phyloP scores from a whole-genome alignment of 2,113 vertebrate species.

The Mus spicilegus region DNA sequence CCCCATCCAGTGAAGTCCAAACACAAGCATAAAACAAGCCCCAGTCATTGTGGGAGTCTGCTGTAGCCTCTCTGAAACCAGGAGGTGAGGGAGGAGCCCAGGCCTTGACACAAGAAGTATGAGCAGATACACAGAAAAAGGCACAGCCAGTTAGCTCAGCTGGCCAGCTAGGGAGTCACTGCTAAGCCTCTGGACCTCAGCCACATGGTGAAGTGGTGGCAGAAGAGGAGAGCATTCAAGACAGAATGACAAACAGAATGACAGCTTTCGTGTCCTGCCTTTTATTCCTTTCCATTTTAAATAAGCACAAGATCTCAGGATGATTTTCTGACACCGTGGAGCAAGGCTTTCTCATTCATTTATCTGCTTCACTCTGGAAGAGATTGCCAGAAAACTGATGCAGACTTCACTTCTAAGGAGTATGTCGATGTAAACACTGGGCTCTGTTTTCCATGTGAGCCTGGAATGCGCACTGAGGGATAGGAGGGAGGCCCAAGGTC shows the following conservation, averaged over 20 bases:
- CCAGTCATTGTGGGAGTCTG: rapidly evolving
- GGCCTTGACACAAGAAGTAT: rapidly evolving
- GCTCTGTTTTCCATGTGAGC: neutral
- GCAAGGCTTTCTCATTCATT: too few relatives aligned
- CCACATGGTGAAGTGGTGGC: rapidly evolving
- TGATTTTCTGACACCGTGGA: neutral
- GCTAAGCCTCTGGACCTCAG: neutral
- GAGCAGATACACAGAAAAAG: rapidly evolving
- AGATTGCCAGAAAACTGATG: neutral
- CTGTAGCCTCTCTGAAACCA: neutral
- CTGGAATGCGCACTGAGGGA: neutral
- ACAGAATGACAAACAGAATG: too few relatives aligned
- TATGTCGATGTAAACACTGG: neutral
- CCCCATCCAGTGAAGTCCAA: neutral
- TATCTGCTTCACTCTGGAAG: neutral
- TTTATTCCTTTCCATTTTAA: neutral
- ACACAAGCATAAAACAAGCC: neutral
- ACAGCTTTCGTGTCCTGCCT: neutral
- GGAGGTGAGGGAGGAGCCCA: too few relatives aligned
- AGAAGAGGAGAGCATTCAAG: neutral
- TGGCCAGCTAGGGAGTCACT: neutral
- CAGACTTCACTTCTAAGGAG: neutral
- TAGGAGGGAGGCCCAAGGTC: neutral
- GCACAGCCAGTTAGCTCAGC: rapidly evolving
- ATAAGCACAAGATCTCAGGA: neutral